phyloP scores from a whole-genome alignment of 2,113 vertebrate species.

The Macroglossus sobrinus region DNA sequence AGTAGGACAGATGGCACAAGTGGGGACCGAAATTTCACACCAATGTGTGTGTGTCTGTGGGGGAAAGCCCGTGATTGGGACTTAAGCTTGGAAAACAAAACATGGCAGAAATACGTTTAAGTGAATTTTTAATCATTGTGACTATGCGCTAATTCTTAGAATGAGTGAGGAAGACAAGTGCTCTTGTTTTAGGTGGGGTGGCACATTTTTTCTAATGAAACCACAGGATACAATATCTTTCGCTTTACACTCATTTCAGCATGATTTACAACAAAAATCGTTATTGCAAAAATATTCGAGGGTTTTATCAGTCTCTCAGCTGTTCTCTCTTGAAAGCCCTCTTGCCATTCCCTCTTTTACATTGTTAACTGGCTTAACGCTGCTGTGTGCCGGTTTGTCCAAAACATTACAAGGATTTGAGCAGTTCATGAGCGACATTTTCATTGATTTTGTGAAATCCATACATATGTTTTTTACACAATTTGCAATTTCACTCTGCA shows the following conservation, averaged over 20 bases:
- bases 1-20: neutral
- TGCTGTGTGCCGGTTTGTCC: neutral
- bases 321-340: neutral
- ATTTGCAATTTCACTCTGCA: neutral
- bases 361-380: neutral
- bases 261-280: neutral
- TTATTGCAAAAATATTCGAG: neutral
- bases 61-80: neutral
- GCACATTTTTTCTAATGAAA: neutral
- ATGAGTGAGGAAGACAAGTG: neutral
- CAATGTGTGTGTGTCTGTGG: neutral
- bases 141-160: neutral
- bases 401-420: neutral
- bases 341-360: neutral
- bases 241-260: neutral
- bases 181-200: neutral
- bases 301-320: neutral
- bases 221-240: neutral
- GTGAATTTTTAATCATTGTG: neutral
- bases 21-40: neutral
- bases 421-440: neutral
- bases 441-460: neutral
- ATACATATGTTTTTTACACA: neutral
- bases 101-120: neutral
- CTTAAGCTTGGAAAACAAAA: neutral